phyloP scores from a whole-genome alignment of 2,888 invertebrate species.

The Silvanus unidentatus region DNA sequence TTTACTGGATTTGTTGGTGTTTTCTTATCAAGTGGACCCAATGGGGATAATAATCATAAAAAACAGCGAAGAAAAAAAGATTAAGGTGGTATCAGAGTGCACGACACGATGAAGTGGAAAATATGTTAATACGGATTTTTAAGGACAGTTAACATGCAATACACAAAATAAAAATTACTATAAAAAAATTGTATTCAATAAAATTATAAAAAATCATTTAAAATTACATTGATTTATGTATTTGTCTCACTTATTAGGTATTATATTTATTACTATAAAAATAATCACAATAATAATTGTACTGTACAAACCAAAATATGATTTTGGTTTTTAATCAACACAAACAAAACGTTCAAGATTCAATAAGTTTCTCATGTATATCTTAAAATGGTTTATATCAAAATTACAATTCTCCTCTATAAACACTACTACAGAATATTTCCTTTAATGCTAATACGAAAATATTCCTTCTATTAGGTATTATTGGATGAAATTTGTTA shows the following conservation, averaged over 20 bases:
- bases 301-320: slow-evolving; percentile 9
- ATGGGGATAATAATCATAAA: neutral
- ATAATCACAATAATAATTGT: slow-evolving; percentile 23
- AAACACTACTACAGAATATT: no score
- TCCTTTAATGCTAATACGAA: no score
- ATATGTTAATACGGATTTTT: no score
- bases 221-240: neutral
- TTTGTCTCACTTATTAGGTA: slow-evolving; percentile 3
- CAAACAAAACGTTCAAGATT: slow-evolving; percentile 7
- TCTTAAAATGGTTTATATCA: no score
- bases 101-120: no score
- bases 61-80: no score
- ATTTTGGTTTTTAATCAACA: neutral
- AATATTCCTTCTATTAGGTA: no score
- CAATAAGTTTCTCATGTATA: no score
- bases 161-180: slow-evolving; percentile 7
- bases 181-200: slow-evolving; percentile 14
- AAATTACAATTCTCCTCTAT: no score
- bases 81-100: no score
- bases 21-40: slow-evolving; percentile 4
- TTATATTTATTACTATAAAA: slow-evolving; percentile 11
- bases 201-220: slow-evolving; percentile 6
- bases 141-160: slow-evolving; percentile 14
- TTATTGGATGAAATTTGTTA: no score
- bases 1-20: slow-evolving; percentile 3